Conservation (phyloP, 2,888 invertebrate species). For the Ceraclea dissimilis region DNA sequence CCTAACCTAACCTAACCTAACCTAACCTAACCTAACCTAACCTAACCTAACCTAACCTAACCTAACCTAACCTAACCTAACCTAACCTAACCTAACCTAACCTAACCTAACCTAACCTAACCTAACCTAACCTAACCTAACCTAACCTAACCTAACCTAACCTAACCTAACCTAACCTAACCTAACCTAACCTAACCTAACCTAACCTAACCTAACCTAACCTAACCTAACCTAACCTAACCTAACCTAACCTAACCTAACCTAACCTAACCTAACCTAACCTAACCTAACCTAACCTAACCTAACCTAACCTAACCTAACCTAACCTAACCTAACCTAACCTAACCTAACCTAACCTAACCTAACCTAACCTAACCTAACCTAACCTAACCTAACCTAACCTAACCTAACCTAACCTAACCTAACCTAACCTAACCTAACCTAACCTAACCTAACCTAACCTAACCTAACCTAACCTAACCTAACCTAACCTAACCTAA, state of each 20-base stretch:
- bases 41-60: conserved; percentile 13
- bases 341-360: conserved; percentile 14
- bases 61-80: conserved; percentile 14
- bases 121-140: conserved; percentile 15
- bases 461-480: conserved; percentile 10
- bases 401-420: conserved; percentile 8
- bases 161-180: conserved; percentile 15
- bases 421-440: conserved; percentile 6
- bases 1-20: conserved; percentile 8
- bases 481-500: conserved; percentile 10
- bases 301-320: conserved; percentile 14
- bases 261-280: conserved; percentile 8
- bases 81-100: conserved; percentile 14
- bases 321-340: conserved; percentile 15
- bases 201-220: conserved; percentile 7
- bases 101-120: conserved; percentile 12
- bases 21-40: conserved; percentile 14
- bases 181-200: conserved; percentile 5
- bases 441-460: conserved; percentile 3
- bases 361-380: conserved; percentile 14
- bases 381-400: conserved; percentile 15
- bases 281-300: conserved; percentile 13
- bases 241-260: conserved; percentile 3
- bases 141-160: conserved; percentile 15
- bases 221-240: not conserved